Evolutionary conservation across 1,140 invertebrate species (phyloP), one percentile per base, ranked within the genome.

Genomic region (Pinna nobilis): DNA sequence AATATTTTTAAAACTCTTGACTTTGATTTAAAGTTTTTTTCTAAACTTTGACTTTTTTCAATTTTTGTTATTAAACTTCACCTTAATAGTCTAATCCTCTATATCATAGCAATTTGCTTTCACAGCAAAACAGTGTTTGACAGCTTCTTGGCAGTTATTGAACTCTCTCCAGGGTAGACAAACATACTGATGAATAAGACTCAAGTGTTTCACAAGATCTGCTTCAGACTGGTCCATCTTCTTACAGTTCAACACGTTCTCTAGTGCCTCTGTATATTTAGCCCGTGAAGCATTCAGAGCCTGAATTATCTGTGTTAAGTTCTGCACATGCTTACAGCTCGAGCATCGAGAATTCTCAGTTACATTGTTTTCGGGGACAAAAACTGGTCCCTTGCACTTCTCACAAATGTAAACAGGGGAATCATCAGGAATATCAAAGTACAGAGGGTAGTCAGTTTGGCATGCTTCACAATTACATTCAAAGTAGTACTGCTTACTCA

Each of bases 401-500:
- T 78, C 61, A 71, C 88, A 89, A 67, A 83, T 83, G 49, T 82
- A 84, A 23, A 80, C 50, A 9, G 86, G 83, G 3, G 57, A 39
- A 7, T 82, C 73, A 44, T 61, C 76, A 3, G 77, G 92, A 89
- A 97, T 93, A 30, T 95, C 90, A 7, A 92, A 90, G 82, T 95
- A 94, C 23, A 92, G 86, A 1, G 96, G 95, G 95, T 96, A 97
- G 74, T 96, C 92, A 61, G 94, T 91, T 47, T 89, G 81, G 81
- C 97, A 98, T 0, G 96, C 92, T 76, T 92, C 90, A 84, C 97
- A 98, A 23, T 89, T 85, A 84, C 97, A 98, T 23, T 91, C 92
- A 83, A 98, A 98, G 93, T 94, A 96, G 88, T 98, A 98, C 61
- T 95, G 93, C 6, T 94, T 90, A 70, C 92, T 91, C 0, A 98